Conservation (phyloP, 2,797 vertebrate genomes). For the Nothura maculosa region DNA sequence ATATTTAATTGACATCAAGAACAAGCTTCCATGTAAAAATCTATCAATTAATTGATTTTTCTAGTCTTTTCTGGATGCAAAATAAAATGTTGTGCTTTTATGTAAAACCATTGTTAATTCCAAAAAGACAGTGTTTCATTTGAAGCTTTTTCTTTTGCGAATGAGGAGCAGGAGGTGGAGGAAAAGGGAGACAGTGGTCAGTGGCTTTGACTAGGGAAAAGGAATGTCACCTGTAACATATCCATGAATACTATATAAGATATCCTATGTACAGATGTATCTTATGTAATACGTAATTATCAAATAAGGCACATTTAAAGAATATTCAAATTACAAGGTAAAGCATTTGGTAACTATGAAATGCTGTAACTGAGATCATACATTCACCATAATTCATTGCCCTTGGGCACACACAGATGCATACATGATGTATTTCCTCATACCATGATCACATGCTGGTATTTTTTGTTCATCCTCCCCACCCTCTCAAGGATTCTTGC, state of each 20-base stretch:
- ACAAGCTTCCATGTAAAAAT: constrained; percentile 20
- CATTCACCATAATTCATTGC: not conserved
- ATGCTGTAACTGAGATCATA: not conserved
- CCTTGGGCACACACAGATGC: not conserved
- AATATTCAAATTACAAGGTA: not conserved
- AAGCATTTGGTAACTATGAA: not conserved
- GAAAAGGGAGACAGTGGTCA: not conserved
- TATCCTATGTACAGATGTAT: not conserved
- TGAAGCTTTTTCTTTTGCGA: not conserved
- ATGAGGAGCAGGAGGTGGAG: not conserved
- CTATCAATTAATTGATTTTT: constrained; percentile 33
- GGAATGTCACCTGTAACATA: not conserved
- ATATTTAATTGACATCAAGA: constrained; percentile 24
- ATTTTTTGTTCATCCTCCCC: not conserved
- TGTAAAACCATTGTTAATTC: constrained; percentile 19
- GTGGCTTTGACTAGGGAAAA: constrained; percentile 3
- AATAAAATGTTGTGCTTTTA: constrained; percentile 3
- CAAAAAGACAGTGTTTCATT: not conserved
- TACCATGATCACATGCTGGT: not conserved
- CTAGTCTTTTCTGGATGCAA: constrained; percentile 5
- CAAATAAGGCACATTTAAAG: not conserved
- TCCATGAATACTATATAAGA: not conserved
- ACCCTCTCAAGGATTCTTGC: not conserved
- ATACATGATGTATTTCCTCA: not conserved
- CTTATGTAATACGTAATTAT: not conserved